A percentile compares a stretch with the other conserved stretches of the same genome.
phyloP scores from a whole-genome alignment of 2,888 invertebrate species.

The Cacoxenus indagator region DNA sequence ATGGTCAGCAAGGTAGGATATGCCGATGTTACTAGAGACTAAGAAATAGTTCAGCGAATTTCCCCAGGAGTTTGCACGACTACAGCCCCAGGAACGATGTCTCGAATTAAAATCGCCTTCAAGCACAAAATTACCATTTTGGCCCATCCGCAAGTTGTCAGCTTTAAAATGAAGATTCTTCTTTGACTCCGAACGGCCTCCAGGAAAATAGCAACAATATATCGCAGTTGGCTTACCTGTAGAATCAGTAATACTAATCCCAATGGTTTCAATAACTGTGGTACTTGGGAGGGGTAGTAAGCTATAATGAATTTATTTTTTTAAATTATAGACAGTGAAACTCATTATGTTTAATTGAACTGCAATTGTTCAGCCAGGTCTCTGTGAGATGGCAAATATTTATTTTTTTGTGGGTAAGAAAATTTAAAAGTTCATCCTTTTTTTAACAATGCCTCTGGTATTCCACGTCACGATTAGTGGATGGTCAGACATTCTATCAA shows the following conservation, averaged over 20 bases:
- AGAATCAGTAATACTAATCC: background rate
- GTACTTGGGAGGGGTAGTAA: too few relatives aligned
- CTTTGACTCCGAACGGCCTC: background rate
- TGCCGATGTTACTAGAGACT: too few relatives aligned
- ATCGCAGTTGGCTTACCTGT: background rate
- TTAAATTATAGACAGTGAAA: too few relatives aligned
- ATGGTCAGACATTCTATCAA: constrained; percentile 23
- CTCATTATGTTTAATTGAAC: constrained; percentile 15
- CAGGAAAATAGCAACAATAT: constrained; percentile 5
- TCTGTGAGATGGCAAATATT: constrained; percentile 23
- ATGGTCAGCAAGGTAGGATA: too few relatives aligned
- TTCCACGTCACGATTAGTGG: constrained; percentile 17
- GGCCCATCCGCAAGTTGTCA: background rate
- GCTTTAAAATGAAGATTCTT: background rate
- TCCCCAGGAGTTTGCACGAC: too few relatives aligned
- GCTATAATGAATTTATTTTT: background rate
- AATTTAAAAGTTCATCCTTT: too few relatives aligned
- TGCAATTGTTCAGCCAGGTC: constrained; percentile 14
- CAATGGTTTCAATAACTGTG: constrained; percentile 1
- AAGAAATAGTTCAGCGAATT: too few relatives aligned
- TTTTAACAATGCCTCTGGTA: constrained; percentile 22
- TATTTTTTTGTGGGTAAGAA: too few relatives aligned
- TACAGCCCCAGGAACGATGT: background rate
- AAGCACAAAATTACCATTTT: background rate
- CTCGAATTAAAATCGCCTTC: background rate